Percentiles rank a stretch among this genome's conserved stretches.
Evolutionary conservation across 2,797 vertebrate genomes (phyloP).

Genomic region (Somateria mollissima): DNA sequence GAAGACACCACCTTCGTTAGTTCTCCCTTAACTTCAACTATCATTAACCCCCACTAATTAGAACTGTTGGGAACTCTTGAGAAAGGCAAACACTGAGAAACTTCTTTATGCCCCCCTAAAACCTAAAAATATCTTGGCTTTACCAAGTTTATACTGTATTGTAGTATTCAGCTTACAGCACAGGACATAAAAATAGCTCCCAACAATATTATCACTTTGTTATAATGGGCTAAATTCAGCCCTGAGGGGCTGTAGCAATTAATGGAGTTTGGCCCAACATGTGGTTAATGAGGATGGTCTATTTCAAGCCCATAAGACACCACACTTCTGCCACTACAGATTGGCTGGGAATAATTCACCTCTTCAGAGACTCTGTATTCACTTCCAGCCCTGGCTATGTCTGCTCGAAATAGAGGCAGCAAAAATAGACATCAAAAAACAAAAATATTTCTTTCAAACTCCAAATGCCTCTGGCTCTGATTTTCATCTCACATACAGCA

Average conservation of each 20-base stretch:
- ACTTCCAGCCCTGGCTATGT: conserved; percentile 45
- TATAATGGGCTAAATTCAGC: conserved; percentile 59
- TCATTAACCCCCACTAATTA: conserved; percentile 7
- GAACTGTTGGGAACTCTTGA: neutral
- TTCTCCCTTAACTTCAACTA: neutral
- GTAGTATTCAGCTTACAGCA: neutral
- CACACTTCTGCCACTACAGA: conserved; percentile 57
- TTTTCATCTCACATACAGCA: conserved; percentile 48
- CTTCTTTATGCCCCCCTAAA: neutral
- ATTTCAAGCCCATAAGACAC: conserved; percentile 52
- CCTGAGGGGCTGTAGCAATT: conserved; percentile 58
- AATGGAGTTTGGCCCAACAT: conserved; percentile 56
- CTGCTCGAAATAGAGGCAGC: conserved; percentile 64
- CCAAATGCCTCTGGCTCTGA: conserved; percentile 61
- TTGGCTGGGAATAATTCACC: conserved; percentile 60
- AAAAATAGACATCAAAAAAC: conserved; percentile 70
- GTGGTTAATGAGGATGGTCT: conserved; percentile 51
- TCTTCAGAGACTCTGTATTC: conserved; percentile 61
- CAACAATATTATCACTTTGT: conserved; percentile 24
- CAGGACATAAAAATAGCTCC: conserved; percentile 45
- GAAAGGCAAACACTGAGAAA: conserved; percentile 29
- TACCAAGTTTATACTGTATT: neutral
- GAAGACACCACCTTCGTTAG: neutral
- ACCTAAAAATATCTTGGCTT: conserved; percentile 27
- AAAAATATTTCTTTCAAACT: conserved; percentile 68